A percentile compares a stretch with the other conserved stretches of the same genome.
Conservation (phyloP, 2,888 invertebrate genomes). For the Pristionchus mayeri region DNA sequence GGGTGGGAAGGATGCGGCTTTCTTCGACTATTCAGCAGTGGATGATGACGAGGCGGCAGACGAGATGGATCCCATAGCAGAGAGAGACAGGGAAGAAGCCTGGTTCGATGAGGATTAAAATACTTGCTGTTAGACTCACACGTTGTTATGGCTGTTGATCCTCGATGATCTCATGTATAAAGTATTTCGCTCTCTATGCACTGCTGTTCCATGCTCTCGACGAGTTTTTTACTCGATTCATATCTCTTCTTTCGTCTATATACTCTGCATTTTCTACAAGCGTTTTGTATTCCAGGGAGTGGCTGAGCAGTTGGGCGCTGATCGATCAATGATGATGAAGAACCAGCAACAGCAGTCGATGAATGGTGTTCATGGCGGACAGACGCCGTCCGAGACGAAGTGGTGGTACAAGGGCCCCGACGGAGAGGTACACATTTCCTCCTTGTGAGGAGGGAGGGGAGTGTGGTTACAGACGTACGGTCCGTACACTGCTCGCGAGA, state of each 20-base stretch:
- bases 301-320: background rate
- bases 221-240: slow-evolving; percentile 8
- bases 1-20: slow-evolving; percentile 66
- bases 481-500: slow-evolving; percentile 88
- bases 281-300: slow-evolving; percentile 2
- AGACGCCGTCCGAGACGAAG: slow-evolving; percentile 49
- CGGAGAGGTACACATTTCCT: slow-evolving; percentile 47
- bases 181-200: background rate
- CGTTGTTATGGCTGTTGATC: background rate
- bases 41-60: slow-evolving; percentile 53
- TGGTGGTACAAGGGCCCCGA: slow-evolving; percentile 63
- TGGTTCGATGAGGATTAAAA: slow-evolving; percentile 71
- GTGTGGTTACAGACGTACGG: slow-evolving; percentile 79
- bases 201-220: background rate
- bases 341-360: slow-evolving; percentile 16
- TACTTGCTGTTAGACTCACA: background rate
- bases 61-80: slow-evolving; percentile 59
- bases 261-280: background rate
- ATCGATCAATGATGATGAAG: slow-evolving; percentile 41
- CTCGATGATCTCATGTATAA: slow-evolving; percentile 11
- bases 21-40: slow-evolving; percentile 67
- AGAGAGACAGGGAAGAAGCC: slow-evolving; percentile 69
- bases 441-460: background rate
- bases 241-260: background rate
- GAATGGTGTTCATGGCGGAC: background rate